Percentiles rank a stretch among this genome's conserved stretches.
Conservation (phyloP, 2,113 vertebrate species). For the Neogale vison region DNA sequence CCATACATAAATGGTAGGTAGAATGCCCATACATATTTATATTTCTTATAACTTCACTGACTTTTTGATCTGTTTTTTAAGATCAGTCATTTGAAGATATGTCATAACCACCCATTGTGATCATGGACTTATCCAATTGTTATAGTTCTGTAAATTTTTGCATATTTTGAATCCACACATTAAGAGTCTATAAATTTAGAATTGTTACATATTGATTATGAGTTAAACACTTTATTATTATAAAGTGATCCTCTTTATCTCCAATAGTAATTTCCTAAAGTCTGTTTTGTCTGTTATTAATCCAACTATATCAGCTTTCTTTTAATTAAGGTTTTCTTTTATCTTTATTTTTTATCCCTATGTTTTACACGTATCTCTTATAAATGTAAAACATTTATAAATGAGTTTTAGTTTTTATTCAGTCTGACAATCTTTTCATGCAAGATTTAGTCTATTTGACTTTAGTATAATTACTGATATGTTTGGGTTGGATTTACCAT, state of each 20-base stretch:
- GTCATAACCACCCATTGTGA: not conserved
- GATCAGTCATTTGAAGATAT: not conserved
- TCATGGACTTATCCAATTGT: not conserved
- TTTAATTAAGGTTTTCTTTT: not conserved
- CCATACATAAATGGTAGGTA: not conserved
- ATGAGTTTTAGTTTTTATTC: constrained; percentile 20
- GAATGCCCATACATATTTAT: not conserved
- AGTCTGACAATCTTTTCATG: constrained; percentile 20
- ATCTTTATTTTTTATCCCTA: not conserved
- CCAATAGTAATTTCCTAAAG: not conserved
- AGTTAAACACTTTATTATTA: not conserved
- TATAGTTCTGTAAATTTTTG: not conserved
- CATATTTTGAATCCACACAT: not conserved
- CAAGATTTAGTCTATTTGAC: constrained; percentile 3
- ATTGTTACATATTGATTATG: not conserved
- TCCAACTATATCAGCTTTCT: not conserved
- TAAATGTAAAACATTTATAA: not conserved
- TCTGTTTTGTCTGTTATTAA: not conserved
- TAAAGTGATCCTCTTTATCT: not conserved
- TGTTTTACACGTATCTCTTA: not conserved
- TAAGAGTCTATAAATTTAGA: not conserved
- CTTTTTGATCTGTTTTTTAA: not conserved
- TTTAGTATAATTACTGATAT: constrained; percentile 35
- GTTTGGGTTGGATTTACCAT: not conserved
- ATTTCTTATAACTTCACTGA: not conserved